A percentile compares a stretch with the other conserved stretches of the same genome.
These are phyloP conservation scores for Spodoptera exigua DNA, from an alignment of 2,888 invertebrate genomes.

Conservation along the genomic window DNA sequence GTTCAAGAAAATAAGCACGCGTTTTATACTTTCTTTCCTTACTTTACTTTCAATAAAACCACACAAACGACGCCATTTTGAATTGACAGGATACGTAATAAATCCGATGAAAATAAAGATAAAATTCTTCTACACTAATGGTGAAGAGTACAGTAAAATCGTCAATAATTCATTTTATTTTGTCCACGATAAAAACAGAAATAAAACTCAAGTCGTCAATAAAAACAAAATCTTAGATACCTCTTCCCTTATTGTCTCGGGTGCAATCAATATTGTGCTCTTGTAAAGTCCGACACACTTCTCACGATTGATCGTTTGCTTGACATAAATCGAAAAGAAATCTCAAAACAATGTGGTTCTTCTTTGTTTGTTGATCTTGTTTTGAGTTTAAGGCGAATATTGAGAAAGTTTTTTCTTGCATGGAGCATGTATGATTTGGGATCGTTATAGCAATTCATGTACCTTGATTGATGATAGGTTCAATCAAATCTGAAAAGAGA, in stretches of 20 bases:
- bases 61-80: no score
- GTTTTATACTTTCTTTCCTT: no score
- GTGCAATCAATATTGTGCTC: constrained; percentile 5
- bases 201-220: constrained; percentile 10
- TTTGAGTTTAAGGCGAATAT: no score
- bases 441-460: no score
- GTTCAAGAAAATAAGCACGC: no score
- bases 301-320: not conserved
- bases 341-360: no score
- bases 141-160: constrained; percentile 9
- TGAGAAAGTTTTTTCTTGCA: not conserved
- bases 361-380: no score
- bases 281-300: not conserved
- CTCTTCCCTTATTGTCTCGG: not conserved
- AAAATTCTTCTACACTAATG: not conserved
- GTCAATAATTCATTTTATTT: constrained; percentile 10
- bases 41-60: no score
- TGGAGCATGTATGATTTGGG: no score
- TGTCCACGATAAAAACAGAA: constrained; percentile 17
- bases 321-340: no score
- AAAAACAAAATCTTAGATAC: constrained; percentile 12
- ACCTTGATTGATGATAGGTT: no score
- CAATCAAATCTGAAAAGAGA: no score
- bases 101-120: not conserved
- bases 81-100: not conserved